These are phyloP conservation scores for Champsocephalus esox DNA, from an alignment of 2,797 vertebrate species.

Conservation along the genomic window DNA sequence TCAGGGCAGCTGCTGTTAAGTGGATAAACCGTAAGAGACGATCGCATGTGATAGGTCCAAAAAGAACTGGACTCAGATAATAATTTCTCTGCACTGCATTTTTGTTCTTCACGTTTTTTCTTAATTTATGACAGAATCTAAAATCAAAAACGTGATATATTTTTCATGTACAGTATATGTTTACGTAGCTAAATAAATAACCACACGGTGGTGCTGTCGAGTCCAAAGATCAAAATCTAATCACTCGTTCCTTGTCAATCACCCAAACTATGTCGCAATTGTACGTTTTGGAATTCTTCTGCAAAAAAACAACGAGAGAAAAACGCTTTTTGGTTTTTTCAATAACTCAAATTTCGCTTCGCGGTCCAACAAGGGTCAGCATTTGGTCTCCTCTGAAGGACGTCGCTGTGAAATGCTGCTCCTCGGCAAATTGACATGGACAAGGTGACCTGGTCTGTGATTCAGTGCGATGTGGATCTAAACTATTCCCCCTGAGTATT, in stretches of 20 bases:
- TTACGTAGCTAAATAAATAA: not conserved
- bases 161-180: not conserved
- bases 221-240: not conserved
- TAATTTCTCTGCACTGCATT: too few relatives aligned
- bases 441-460: conserved; percentile 71
- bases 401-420: conserved; percentile 23
- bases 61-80: not conserved
- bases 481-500: conserved; percentile 41
- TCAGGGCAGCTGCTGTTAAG: conserved; percentile 17
- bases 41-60: not conserved
- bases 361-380: not conserved
- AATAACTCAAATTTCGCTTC: not conserved
- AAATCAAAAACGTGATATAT: not conserved
- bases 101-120: not conserved
- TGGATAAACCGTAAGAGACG: not conserved
- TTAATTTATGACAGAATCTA: too few relatives aligned
- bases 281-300: not conserved
- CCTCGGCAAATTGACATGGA: conserved; percentile 32
- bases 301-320: not conserved
- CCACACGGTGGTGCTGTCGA: conserved; percentile 24
- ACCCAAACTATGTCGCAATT: not conserved
- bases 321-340: not conserved
- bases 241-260: not conserved
- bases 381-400: not conserved
- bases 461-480: conserved; percentile 59